Conservation (phyloP, 2,888 invertebrate species). For the Diogma glabrata region DNA sequence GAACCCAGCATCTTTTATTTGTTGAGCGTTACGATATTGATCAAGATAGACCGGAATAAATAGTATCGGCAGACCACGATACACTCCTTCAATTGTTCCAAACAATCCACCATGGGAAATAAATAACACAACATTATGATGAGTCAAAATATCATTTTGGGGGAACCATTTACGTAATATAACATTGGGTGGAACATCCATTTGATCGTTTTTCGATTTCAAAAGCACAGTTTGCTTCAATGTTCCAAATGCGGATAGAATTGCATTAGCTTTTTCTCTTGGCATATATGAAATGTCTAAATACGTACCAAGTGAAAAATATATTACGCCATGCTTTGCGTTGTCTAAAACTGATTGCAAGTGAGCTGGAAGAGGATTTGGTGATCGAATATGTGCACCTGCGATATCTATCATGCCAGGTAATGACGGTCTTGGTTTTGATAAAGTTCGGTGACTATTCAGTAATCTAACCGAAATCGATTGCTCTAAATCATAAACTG, state of each 20-base stretch:
- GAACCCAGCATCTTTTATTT: conserved; percentile 32
- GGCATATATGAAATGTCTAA: conserved; percentile 37
- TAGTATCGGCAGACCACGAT: conserved; percentile 36
- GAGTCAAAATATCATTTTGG: conserved; percentile 40
- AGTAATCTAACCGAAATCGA: conserved; percentile 39
- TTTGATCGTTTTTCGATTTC: conserved; percentile 39
- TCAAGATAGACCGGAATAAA: conserved; percentile 38
- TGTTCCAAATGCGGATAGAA: conserved; percentile 33
- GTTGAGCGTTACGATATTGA: conserved; percentile 34
- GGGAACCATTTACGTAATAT: conserved; percentile 41
- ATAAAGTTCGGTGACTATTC: conserved; percentile 41
- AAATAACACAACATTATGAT: conserved; percentile 36
- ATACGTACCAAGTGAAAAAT: conserved; percentile 39
- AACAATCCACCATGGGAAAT: conserved; percentile 39
- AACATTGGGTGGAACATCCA: conserved; percentile 36
- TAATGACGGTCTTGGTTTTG: conserved; percentile 37
- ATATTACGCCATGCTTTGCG: conserved; percentile 36
- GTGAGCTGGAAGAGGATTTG: conserved; percentile 28
- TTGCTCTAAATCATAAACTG: conserved; percentile 36
- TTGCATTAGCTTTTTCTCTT: conserved; percentile 28
- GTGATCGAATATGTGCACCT: conserved; percentile 32
- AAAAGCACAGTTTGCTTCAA: conserved; percentile 40
- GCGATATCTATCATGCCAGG: conserved; percentile 33
- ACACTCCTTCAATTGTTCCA: conserved; percentile 36
- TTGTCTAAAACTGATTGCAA: conserved; percentile 33